Base-by-base conservation (phyloP, 2,113 vertebrate genomes). In the Phrynosoma blainvillii region DNA sequence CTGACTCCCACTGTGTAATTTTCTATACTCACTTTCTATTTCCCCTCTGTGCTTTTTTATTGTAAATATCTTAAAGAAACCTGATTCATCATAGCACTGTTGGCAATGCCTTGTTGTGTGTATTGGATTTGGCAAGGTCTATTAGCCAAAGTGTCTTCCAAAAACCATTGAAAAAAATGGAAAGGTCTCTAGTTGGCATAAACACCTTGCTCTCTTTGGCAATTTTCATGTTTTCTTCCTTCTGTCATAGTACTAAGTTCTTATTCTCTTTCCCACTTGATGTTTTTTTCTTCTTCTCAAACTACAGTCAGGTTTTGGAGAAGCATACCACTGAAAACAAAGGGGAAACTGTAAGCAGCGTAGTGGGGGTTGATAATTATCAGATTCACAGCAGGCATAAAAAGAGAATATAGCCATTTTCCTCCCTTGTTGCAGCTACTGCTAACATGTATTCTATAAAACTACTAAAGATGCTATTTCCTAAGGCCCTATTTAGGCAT, bases 211-310 rank as follows among this genome's bases (percentile, higher is more conserved):
- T 79, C 14, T 82, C 47, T 3, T 84, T 42, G 20, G 21, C 42
- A n/a, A 27, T 0, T 92, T 90, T 81, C 65, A 47, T 79, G 75
- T 74, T 71, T 73, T 88, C 30, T 66, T 10, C 8, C 54, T 84
- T 84, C 74, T 70, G 56, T 84, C 68, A 36, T 52, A 36, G 4
- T 88, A 80, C 11, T 4, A 4, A 5, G 6, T 8, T 59, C 2
- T 59, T 59, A 70, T 5, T 54, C 20, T 84, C 84, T 84, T 78
- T 85, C 70, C 47, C n/a, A 86, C 80, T 25, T 0, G 47, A 20
- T 66, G 36, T 36, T 36, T 84, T 89, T 91, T 92, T 87, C 42
- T 40, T 70, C 68, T 25, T 70, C 56, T 5, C 3, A 90, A 89
- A 77, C 0, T 1, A 81, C 56, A 56, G 16, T 56, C 2, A 0